Conservation (phyloP, 2,888 invertebrate genomes). For the Acleris literana region DNA sequence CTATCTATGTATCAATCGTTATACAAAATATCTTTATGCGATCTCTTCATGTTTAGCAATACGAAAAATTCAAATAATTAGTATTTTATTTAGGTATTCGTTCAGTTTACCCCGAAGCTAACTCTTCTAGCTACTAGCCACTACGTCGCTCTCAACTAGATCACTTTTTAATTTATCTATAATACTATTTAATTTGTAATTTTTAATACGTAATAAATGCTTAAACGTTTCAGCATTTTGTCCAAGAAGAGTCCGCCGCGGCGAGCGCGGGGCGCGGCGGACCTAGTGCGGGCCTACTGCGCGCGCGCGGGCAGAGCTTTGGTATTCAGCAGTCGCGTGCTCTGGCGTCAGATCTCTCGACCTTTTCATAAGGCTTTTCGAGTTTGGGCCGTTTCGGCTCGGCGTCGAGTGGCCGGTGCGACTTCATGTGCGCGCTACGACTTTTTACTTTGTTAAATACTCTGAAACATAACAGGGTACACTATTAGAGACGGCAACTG, state of each 20-base stretch:
- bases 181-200: slow-evolving; percentile 56
- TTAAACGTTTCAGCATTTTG: slow-evolving; percentile 64
- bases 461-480: slow-evolving; percentile 87
- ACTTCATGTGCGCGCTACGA: slow-evolving; percentile 99
- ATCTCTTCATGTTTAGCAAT: slow-evolving; percentile 71
- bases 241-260: slow-evolving; percentile 42
- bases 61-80: slow-evolving; percentile 60
- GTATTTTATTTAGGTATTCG: slow-evolving; percentile 46
- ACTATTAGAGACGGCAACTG: slow-evolving; percentile 74
- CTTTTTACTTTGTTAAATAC: slow-evolving; percentile 99
- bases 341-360: slow-evolving; percentile 79
- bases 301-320: slow-evolving; percentile 59
- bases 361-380: slow-evolving; percentile 84
- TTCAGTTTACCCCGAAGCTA: slow-evolving; percentile 58
- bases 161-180: slow-evolving; percentile 63
- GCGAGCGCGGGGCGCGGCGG: slow-evolving; percentile 36
- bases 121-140: slow-evolving; percentile 67
- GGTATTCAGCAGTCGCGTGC: slow-evolving; percentile 71
- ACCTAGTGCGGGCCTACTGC: slow-evolving; percentile 16
- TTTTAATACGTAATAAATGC: slow-evolving; percentile 69
- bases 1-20: slow-evolving; percentile 74
- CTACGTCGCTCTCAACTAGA: slow-evolving; percentile 64
- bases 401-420: slow-evolving; percentile 95
- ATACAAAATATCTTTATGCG: slow-evolving; percentile 79
- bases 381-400: slow-evolving; percentile 88